These are phyloP conservation scores for Liodrosophila aerea DNA, from an alignment of 2,888 invertebrate species.

Conservation along the genomic window DNA sequence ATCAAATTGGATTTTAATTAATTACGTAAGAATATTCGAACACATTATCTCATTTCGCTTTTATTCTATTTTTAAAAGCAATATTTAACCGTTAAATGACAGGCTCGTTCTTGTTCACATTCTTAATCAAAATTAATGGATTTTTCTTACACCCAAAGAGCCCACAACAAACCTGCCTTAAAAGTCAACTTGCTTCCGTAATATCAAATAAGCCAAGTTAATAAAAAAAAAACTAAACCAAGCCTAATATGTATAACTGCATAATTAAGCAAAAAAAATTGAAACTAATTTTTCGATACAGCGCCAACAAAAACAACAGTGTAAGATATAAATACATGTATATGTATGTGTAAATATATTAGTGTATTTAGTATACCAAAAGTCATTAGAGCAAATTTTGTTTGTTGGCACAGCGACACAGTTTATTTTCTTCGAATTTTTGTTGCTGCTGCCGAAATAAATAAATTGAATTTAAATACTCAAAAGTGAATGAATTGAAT, in stretches of 20 bases:
- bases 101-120: conserved; percentile 22
- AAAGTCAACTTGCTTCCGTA: conserved; percentile 69
- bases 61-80: conserved; percentile 4
- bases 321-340: no score
- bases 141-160: conserved; percentile 16
- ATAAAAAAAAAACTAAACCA: conserved; percentile 20
- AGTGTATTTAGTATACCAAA: conserved; percentile 25
- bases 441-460: conserved; percentile 28
- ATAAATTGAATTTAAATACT: conserved; percentile 65
- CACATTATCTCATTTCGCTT: no score
- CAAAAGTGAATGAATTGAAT: conserved; percentile 37
- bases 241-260: conserved; percentile 60
- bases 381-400: conserved; percentile 67
- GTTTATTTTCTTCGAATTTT: conserved; percentile 32
- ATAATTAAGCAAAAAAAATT: conserved; percentile 48
- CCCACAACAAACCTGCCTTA: conserved; percentile 46
- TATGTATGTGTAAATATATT: background rate
- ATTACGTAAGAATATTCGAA: conserved; percentile 1
- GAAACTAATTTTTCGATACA: conserved; percentile 31
- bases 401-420: conserved; percentile 69
- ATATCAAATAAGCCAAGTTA: conserved; percentile 41
- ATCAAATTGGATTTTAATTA: background rate
- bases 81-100: conserved; percentile 26
- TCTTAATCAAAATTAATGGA: conserved; percentile 24
- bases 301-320: conserved; percentile 8